Percentiles rank a stretch among this genome's conserved stretches.
phyloP scores from a whole-genome alignment of 1,140 invertebrate species.

The Ostrea denselamellosa region DNA sequence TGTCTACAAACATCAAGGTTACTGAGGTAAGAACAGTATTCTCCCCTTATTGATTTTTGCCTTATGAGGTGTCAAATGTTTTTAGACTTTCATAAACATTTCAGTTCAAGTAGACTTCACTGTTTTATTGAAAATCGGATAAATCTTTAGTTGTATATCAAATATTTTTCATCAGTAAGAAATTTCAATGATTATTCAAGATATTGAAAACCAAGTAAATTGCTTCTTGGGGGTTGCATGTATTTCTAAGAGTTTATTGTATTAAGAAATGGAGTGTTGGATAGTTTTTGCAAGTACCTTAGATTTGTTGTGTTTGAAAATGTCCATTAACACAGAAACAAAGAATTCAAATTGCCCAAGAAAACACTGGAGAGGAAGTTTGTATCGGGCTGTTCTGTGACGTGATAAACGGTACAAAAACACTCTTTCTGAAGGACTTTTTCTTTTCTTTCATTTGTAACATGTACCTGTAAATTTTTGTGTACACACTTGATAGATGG shows the following conservation, averaged over 20 bases:
- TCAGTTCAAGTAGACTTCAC: not conserved
- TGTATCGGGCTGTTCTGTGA: not conserved
- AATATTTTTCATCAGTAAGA: not conserved
- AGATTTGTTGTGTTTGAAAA: too few species aligned
- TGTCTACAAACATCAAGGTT: not conserved
- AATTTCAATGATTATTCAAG: not conserved
- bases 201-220: not conserved
- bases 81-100: not conserved
- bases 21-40: not conserved
- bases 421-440: constrained; percentile 13
- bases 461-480: not conserved
- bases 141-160: not conserved
- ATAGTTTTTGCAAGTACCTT: too few species aligned
- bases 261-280: too few species aligned
- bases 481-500: not conserved
- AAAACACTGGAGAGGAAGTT: constrained; percentile 17
- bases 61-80: not conserved
- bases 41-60: not conserved
- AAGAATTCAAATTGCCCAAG: not conserved
- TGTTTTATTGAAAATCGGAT: not conserved
- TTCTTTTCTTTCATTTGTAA: constrained; percentile 10
- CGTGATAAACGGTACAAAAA: not conserved
- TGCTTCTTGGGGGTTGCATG: not conserved
- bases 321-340: too few species aligned
- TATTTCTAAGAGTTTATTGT: not conserved